These are phyloP conservation scores for Hydrolagus colliei DNA, from an alignment of 2,797 vertebrate genomes.

Conservation along the genomic window DNA sequence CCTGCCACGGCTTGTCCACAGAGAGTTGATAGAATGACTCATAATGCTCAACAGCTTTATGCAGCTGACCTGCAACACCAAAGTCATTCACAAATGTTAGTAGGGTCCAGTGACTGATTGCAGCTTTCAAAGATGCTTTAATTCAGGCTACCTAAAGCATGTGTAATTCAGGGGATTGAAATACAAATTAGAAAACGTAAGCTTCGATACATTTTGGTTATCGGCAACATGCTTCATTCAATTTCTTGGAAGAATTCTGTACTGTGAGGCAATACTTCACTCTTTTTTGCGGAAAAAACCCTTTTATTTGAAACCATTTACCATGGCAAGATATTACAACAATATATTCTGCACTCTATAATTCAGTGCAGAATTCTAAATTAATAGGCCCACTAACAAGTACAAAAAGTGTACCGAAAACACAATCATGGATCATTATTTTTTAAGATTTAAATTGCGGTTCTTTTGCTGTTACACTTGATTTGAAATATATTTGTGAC, in stretches of 20 bases:
- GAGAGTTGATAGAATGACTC: constrained; percentile 65
- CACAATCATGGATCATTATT: too few relatives aligned
- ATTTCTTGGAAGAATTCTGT: neutral
- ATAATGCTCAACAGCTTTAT: constrained; percentile 61
- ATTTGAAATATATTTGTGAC: too few relatives aligned
- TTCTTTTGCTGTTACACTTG: too few relatives aligned
- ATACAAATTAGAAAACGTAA: constrained; percentile 2
- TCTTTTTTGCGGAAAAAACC: too few relatives aligned
- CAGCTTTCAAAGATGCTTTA: neutral
- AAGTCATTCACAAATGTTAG: constrained; percentile 34
- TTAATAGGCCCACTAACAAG: too few relatives aligned
- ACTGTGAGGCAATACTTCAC: neutral
- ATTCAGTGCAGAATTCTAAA: too few relatives aligned
- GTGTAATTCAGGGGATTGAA: neutral
- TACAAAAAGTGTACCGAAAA: too few relatives aligned
- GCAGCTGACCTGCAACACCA: constrained; percentile 57
- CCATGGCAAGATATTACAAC: neutral
- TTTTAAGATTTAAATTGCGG: too few relatives aligned
- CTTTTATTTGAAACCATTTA: neutral
- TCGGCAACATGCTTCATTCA: neutral
- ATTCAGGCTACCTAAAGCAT: neutral
- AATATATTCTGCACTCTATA: neutral
- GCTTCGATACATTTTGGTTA: neutral
- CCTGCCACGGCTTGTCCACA: constrained; percentile 51
- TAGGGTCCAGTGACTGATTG: neutral